These are phyloP conservation scores for Nothoprocta perdicaria DNA, from an alignment of 2,113 vertebrate genomes.

Conservation along the genomic window DNA sequence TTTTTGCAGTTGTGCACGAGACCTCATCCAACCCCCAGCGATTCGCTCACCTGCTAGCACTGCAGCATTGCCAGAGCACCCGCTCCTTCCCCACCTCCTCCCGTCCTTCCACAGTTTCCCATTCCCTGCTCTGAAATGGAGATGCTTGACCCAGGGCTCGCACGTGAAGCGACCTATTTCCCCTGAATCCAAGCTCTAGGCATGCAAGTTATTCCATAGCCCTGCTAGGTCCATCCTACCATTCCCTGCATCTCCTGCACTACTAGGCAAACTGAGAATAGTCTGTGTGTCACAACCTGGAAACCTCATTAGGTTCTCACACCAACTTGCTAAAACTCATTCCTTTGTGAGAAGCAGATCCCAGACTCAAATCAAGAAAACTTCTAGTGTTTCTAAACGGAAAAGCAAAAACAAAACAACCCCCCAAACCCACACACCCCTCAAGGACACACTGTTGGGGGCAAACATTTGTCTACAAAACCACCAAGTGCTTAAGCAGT, in stretches of 20 bases:
- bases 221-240: fast-evolving
- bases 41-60: background rate
- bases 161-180: too few species aligned
- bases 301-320: background rate
- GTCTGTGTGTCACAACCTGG: background rate
- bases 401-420: too few species aligned
- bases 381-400: background rate
- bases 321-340: background rate
- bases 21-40: background rate
- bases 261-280: fast-evolving
- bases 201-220: background rate
- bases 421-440: background rate
- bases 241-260: background rate
- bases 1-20: background rate
- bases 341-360: background rate
- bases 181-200: background rate
- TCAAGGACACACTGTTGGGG: fast-evolving
- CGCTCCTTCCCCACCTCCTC: background rate
- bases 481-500: background rate
- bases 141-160: background rate
- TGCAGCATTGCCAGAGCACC: background rate
- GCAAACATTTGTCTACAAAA: fast-evolving
- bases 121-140: background rate
- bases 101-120: background rate
- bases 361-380: background rate